Evolutionary conservation across 1,140 invertebrate genomes (phyloP), one percentile per base, ranked within the genome.

Genomic region (Bacillus rossius): DNA sequence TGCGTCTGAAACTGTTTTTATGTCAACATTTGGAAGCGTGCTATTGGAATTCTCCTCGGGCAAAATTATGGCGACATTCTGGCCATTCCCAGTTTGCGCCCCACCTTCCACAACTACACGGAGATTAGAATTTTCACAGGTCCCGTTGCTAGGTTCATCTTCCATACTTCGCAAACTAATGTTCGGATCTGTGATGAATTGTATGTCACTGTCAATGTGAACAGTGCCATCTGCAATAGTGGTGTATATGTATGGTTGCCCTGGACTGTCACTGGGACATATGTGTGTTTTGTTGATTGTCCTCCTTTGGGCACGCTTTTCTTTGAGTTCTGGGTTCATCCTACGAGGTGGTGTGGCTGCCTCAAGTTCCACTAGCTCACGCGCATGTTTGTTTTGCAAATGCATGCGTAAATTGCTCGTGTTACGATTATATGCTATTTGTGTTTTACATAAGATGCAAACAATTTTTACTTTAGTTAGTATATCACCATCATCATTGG

Each of bases 391-490:
- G 60, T 82, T 82, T 69, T 82, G 81, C 22, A 84, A 68, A 65
- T 84, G 82, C 67, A 83, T 82, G 34, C 80, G 69, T 42, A 82
- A 67, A 68, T 84, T 84, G 61, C 80, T 84, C 0, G 82, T 84
- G 60, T 84, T 84, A 20, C 80, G 75, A 61, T 84, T 84, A 38
- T 84, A 84, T 4, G 80, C 79, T 49, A 84, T 76, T 52, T 82
- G 79, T 2, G 77, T 81, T 65, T 82, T 82, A 62, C 82, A 84
- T 0, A 84, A 61, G 37, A 80, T 77, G 55, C 82, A 84, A 14
- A 84, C 78, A 8, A 84, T 82, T 64, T 81, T 83, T 3, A 80
- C 72, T 71, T 81, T 83, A n/a, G 81, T 84, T 2, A 84, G 68
- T 55, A 84, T 82, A 54, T 78, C 76, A 40, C 81, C 80, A 37